Evolutionary conservation across 1,140 invertebrate species (phyloP), one percentile per base, ranked within the genome.

Genomic region (Drosophila pseudoobscura): DNA sequence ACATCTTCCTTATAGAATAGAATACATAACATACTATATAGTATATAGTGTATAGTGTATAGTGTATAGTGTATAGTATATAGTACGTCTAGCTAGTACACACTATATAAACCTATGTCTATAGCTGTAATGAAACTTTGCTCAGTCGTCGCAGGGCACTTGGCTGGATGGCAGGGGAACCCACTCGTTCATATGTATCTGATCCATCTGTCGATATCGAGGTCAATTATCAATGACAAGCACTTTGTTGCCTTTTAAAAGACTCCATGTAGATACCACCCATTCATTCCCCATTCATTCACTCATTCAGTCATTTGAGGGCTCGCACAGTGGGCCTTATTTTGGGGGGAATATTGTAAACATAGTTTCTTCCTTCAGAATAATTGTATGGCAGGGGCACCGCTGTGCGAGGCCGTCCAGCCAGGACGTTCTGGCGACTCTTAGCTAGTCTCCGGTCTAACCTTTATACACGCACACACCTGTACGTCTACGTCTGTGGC

Each of bases 181-280:
- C 39, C 6, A 49, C 47, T 57, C 20, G 24, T 26, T 35, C 45
- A 51, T 22, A 52, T 66, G 73, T 75, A 69, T 69, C 66, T 57
- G 65, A 69, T 54, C 52, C 24, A 53, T 56, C 51, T 22, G 68
- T 68, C 71, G 35, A 75, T 26, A 56, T 69, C 71, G 35, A 75
- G 45, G 78, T 80, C 79, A 80, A 80, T 80, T 80, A 80, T 41
- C 71, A 51, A 56, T 50, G 78, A 76, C 78, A 50, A 54, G 65
- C 78, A 80, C 56, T 76, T 76, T 76, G 60, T 76, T 76, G 78
- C 77, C 64, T 70, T 79, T 50, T 29, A 63, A 59, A 22, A 22
- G 31, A 31, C 39, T 39, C 35, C 35, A 13, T n/a, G 43, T 56
- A 58, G 35, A 39, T 39, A 39, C 11, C 29, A 63, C 50, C 46